Evolutionary conservation across 2,113 vertebrate species (phyloP).

Genomic region (Rhinolophus ferrumequinum): DNA sequence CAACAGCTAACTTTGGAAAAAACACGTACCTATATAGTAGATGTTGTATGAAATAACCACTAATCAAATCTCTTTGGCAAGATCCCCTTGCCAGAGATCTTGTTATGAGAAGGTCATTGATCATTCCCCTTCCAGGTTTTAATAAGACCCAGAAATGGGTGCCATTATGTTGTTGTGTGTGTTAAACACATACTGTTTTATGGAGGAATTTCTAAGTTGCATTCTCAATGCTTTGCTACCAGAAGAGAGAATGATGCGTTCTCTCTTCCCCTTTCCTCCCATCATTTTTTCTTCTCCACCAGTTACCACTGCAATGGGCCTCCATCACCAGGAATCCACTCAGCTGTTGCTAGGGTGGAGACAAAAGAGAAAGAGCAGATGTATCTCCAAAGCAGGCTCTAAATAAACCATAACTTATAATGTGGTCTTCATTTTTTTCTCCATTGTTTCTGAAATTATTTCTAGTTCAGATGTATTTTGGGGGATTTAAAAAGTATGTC

Average conservation of each 20-base stretch:
- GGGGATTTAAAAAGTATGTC: background rate
- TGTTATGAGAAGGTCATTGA: background rate
- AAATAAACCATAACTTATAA: no score
- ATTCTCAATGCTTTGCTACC: background rate
- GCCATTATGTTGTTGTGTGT: background rate
- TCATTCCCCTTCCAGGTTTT: background rate
- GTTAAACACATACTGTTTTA: background rate
- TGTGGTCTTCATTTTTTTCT: background rate
- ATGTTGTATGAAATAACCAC: background rate
- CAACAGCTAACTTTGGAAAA: conserved; percentile 37
- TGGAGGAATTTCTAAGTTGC: background rate
- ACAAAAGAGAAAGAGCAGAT: background rate
- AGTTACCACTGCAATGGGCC: background rate
- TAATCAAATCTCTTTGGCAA: conserved; percentile 14
- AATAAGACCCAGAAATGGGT: background rate
- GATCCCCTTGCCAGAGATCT: background rate
- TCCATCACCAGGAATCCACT: background rate
- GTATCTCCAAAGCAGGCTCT: background rate
- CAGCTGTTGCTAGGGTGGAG: background rate
- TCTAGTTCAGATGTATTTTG: background rate
- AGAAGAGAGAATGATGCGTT: background rate
- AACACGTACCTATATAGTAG: background rate
- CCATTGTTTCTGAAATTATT: background rate
- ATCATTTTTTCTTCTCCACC: background rate
- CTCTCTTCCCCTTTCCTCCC: background rate